phyloP scores from a whole-genome alignment of 2,888 invertebrate species.

The Rhamphomyia laevipes region DNA sequence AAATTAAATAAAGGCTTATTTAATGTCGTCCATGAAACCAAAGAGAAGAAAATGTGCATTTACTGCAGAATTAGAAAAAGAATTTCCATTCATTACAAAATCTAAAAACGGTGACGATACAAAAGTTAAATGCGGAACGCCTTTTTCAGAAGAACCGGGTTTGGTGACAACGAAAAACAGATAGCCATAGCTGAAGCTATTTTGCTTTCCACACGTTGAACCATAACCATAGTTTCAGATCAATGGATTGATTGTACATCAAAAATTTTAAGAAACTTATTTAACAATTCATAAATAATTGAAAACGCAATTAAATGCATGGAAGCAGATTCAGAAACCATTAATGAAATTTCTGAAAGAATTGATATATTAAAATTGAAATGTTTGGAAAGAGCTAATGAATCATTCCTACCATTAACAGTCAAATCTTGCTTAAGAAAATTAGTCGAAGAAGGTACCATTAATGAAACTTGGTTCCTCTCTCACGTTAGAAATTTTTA shows the following conservation, averaged over 20 bases:
- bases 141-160: background rate
- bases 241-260: conserved; percentile 6
- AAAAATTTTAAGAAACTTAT: background rate
- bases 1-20: background rate
- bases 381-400: background rate
- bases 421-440: background rate
- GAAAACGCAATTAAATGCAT: background rate
- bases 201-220: background rate
- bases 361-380: background rate
- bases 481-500: background rate
- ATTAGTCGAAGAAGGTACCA: background rate
- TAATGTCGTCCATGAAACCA: background rate
- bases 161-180: background rate
- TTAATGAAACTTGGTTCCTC: background rate
- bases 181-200: conserved; percentile 1
- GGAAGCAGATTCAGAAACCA: background rate
- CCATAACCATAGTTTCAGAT: conserved; percentile 4
- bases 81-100: background rate
- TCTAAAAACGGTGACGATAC: background rate
- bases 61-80: background rate
- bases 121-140: background rate
- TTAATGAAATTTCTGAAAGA: background rate
- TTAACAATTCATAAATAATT: conserved; percentile 1
- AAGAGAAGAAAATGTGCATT: background rate
- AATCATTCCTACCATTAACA: background rate